phyloP scores from a whole-genome alignment of 2,797 vertebrate genomes.

The Channa striata region DNA sequence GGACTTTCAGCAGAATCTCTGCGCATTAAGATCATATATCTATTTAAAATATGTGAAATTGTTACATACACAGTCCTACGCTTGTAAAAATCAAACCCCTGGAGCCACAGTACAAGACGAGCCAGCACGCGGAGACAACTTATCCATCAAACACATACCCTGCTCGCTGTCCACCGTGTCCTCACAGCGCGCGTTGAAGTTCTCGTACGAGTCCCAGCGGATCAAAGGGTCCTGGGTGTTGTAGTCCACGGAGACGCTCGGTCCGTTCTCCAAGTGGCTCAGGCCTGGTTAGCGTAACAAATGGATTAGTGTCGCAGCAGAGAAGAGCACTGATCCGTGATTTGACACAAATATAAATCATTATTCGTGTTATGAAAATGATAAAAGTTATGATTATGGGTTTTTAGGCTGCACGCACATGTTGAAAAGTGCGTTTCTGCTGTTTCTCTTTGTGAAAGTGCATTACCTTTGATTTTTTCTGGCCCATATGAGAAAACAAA shows the following conservation, averaged over 20 bases:
- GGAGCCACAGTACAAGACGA: too few species aligned
- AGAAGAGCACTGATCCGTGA: background rate
- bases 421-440: too few species aligned
- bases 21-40: too few species aligned
- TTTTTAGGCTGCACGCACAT: too few species aligned
- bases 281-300: slow-evolving; percentile 83
- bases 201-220: slow-evolving; percentile 96
- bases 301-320: slow-evolving; percentile 5
- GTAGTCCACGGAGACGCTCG: slow-evolving; percentile 96
- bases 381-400: too few species aligned
- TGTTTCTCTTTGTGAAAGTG: background rate
- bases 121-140: background rate
- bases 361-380: too few species aligned
- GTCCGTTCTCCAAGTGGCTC: slow-evolving; percentile 94
- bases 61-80: too few species aligned
- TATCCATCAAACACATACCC: slow-evolving; percentile 29
- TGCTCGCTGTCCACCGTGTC: slow-evolving; percentile 83
- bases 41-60: too few species aligned
- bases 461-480: slow-evolving; percentile 94
- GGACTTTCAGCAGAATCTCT: too few species aligned
- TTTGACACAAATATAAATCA: background rate
- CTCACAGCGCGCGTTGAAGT: slow-evolving; percentile 86
- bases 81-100: too few species aligned
- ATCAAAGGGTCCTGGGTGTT: slow-evolving; percentile 96
- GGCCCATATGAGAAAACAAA: slow-evolving; percentile 97